Conservation (phyloP, 2,888 invertebrate species). For the Sarcophaga subvicina region DNA sequence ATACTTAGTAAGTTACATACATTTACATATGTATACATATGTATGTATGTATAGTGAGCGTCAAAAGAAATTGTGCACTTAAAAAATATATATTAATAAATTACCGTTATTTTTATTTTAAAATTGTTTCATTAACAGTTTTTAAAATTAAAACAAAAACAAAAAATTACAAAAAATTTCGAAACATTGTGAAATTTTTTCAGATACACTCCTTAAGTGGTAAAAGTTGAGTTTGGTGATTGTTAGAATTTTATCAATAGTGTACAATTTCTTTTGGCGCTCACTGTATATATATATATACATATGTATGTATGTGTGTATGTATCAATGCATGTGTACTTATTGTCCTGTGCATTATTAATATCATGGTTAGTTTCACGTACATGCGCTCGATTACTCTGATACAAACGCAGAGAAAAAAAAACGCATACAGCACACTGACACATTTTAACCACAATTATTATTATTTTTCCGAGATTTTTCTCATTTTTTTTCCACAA, state of each 20-base stretch:
- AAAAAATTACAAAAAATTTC: too few relatives aligned
- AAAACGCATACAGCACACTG: background rate
- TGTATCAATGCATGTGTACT: background rate
- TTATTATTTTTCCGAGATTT: conserved; percentile 3
- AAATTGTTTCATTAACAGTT: too few relatives aligned
- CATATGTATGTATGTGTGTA: background rate
- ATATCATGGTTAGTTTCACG: conserved; percentile 37
- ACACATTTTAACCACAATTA: conserved; percentile 35
- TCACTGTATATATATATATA: too few relatives aligned
- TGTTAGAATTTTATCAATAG: too few relatives aligned
- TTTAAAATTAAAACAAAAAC: too few relatives aligned
- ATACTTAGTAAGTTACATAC: background rate
- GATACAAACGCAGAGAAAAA: background rate
- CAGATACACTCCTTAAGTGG: too few relatives aligned
- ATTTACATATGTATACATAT: background rate
- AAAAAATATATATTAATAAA: too few relatives aligned
- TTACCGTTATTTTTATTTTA: too few relatives aligned
- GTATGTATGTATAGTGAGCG: background rate
- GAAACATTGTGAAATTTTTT: too few relatives aligned
- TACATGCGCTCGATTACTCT: background rate
- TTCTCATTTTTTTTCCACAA: background rate
- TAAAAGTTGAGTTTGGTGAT: too few relatives aligned
- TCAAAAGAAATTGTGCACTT: too few relatives aligned
- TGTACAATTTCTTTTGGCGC: too few relatives aligned
- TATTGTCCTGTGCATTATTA: conserved; percentile 34